Evolutionary conservation across 1,140 invertebrate genomes (phyloP), one percentile per base, ranked within the genome.

Genomic region (Hermatobates lingyangjiaoensis): DNA sequence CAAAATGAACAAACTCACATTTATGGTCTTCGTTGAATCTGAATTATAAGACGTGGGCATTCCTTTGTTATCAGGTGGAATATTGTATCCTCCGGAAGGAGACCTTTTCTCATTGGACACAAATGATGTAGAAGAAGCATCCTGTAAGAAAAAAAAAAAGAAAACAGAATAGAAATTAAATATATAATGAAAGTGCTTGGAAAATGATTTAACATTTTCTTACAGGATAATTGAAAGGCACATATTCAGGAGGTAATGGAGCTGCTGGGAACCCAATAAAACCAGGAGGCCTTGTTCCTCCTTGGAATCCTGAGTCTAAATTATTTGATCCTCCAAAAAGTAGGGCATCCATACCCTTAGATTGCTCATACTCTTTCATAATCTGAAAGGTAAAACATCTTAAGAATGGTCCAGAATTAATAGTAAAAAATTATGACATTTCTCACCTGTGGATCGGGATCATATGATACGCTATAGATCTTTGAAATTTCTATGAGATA

Each of bases 401-500:
- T 5, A 23, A 24, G 3, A 25, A 3, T 12, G 7, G 27, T 42
- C 39, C 14, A 26, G 1, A 30, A 30, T 27, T 25, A 34, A 34
- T 7, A 7, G 15, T 34, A 34, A 34, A 7, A 7, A 15, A 34
- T 34, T 34, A n/a, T n/a, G n/a, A n/a, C n/a, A n/a, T n/a, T n/a
- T n/a, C n/a, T 59, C 60, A 71, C 75, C 68, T 87, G 81, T 56
- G 86, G 83, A 77, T 96, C 91, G 18, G 93, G 89, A 57, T 86
- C 83, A 66, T 95, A 97, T 44, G 81, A 75, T 44, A 96, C 77
- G 66, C 90, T 84, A 61, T 91, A 93, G 65, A 86, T 90, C 63
- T 89, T 95, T 3, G 94, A 90, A 58, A 99, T 99, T 70, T 97
- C 94, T 59, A 92, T 83, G 21, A 92, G 66, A 69, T 93, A 96